Base-by-base conservation (phyloP, 2,113 vertebrate genomes). In the Semnornis frantzii region DNA sequence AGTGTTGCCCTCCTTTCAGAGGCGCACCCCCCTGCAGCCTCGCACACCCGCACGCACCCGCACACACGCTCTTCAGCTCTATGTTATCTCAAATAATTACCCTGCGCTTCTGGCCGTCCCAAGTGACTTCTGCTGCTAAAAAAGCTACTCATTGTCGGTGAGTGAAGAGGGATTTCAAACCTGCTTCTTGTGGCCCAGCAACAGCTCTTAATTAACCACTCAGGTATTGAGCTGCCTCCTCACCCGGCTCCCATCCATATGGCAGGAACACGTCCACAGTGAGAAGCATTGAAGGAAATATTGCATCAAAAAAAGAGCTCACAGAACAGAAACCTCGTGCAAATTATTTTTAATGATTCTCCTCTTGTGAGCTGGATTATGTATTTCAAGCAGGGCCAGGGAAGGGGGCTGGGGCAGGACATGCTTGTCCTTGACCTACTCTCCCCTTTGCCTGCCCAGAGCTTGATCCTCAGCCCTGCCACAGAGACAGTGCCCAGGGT, bases 291-390 rank as follows among this genome's bases (percentile, higher is more conserved):
- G 98, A 98, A 98, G 98, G 98, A 99, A 99, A 98, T 97, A 98
- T 97, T 98, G 98, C 98, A 98, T 98, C 98, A 98, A 98, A 94
- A 94, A 95, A 98, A 97, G 97, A 95, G 96, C 98, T 98, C 96
- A 44, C 97, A 78, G 98, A 98, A 98, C 98, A 98, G 97, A 98
- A 99, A 98, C 98, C 98, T 98, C 98, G 97, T 97, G 98, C 98
- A 99, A 98, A 99, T 99, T 98, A 99, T 99, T 99, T 99, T 99
- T 99, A 99, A 99, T 98, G 98, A 99, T 98, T 99, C 98, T 98
- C 97, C 98, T 98, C 98, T 98, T 96, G 98, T 97, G 98, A 97
- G 97, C 90, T 34, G 60, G 97, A 96, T 98, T 98, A 98, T 98
- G 98, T 98, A 97, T 98, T 98, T 98, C 97, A 96, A 97, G 94